Conservation (phyloP, 37 sponge, comb jelly and placozoan genomes). For the Aplysina aerophoba region DNA sequence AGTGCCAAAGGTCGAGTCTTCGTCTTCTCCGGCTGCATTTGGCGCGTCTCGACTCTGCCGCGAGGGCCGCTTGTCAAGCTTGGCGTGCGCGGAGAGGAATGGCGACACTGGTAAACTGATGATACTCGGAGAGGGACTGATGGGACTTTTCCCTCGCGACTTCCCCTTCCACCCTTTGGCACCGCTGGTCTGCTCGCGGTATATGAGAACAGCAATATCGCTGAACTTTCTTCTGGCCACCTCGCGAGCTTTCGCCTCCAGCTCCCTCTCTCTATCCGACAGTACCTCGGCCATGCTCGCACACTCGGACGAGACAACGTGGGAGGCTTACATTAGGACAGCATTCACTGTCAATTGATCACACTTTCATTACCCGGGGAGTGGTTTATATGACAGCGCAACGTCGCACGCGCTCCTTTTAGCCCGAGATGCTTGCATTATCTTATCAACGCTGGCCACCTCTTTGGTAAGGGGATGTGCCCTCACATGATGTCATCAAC, state of each 20-base stretch:
- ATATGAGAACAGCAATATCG: conserved; percentile 10
- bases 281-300: too few relatives aligned
- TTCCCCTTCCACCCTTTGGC: background rate
- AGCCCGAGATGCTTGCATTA: too few relatives aligned
- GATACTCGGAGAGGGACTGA: conserved; percentile 19
- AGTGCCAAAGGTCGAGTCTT: background rate
- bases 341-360: too few relatives aligned
- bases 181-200: background rate
- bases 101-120: conserved; percentile 27
- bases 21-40: background rate
- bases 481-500: background rate
- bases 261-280: background rate
- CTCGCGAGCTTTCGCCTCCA: conserved; percentile 20
- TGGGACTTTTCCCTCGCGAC: too few relatives aligned
- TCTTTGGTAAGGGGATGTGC: too few relatives aligned
- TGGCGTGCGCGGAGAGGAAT: conserved; percentile 2
- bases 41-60: background rate
- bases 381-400: too few relatives aligned
- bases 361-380: too few relatives aligned
- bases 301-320: too few relatives aligned
- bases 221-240: background rate
- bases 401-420: too few relatives aligned
- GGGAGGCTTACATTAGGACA: too few relatives aligned
- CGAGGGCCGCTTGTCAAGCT: background rate
- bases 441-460: too few relatives aligned